Evolutionary conservation across 2,888 invertebrate genomes (phyloP), one percentile per base, ranked within the genome.

Genomic region (Lasioglossum villosulum): DNA sequence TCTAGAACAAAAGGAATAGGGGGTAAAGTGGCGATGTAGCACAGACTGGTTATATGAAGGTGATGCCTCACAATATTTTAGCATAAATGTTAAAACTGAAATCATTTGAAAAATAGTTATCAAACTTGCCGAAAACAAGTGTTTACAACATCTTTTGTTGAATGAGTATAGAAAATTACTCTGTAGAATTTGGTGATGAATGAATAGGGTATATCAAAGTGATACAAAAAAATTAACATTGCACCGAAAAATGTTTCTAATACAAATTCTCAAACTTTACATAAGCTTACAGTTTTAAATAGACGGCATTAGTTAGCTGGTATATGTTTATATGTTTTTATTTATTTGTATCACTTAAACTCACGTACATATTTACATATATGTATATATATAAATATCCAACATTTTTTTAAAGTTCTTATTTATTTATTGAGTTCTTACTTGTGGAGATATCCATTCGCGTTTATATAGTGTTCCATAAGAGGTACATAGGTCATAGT

Each of bases 11-110:
- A 75, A 81, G 63, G 52, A 75, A 87, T 82, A 86, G 78, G 78
- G 72, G 78, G 70, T 83, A 92, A 93, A 86, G 94, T 94, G 94
- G 95, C 95, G 95, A 95, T 94, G 95, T 95, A 95, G 95, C 95
- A 95, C 95, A 95, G 95, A 95, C 95, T 95, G 95, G 95, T 95
- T 94, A 95, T 94, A 94, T 93, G 94, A 94, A 95, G 91, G 59
- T 93, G 95, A 95, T 95, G 95, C 94, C 95, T 86, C 88, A 88
- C 88, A 86, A 52, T 79, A 70, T 80, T 39, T 72, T 76, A 73
- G 73, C 70, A 75, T 84, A 76, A 79, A 84, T 81, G 34, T 77
- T 42, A 4, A 79, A 85, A 85, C 19, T 23, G 30, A 72, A 42
- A 23, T 66, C 42, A 78, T 37, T 63, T 63, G 19, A 52, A 70